Evolutionary conservation across 2,888 invertebrate species (phyloP), one percentile per base, ranked within the genome.

Genomic region (Mythimna loreyi): DNA sequence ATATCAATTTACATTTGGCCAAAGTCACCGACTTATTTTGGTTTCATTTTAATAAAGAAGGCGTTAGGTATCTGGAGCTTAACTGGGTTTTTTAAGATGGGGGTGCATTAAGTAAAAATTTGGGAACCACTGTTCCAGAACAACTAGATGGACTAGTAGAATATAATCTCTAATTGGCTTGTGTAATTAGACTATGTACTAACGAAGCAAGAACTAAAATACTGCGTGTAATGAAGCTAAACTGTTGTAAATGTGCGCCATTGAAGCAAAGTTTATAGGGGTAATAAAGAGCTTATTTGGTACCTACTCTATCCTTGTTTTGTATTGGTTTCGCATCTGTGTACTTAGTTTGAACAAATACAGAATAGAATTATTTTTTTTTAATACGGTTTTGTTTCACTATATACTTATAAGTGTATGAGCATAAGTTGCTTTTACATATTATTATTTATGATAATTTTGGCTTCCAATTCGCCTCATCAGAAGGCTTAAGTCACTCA

Each of bases 171-270:
- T 56, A 63, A 78, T 72, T 78, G 62, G 62, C 13, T 63, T 25
- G 56, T 60, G 78, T 72, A 76, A 78, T 78, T 76, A 78, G 61
- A 63, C 33, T 56, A 43, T 45, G 49, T 47, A 50, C 28, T 21
- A 64, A 56, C 40, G 30, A 66, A 56, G 50, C 66, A 55, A 72
- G 61, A 72, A 78, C 74, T 78, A 28, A 65, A 65, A 63, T 62
- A 43, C 50, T 36, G 58, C 30, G 30, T 45, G 28, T 59, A 73
- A 62, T 73, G 61, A 78, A 73, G 19, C 30, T 36, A 47, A 58
- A 55, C 57, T 50, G 16, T 40, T 72, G 55, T 55, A 49, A 71
- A 74, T 70, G 77, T 30, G 28, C 30, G 43, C 43, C 28, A 55
- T 50, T 62, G 23, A 49, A 59, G 43, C 53, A 1, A n/a, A 43